Conservation (phyloP, 2,113 vertebrate species). For the Numida meleagris region DNA sequence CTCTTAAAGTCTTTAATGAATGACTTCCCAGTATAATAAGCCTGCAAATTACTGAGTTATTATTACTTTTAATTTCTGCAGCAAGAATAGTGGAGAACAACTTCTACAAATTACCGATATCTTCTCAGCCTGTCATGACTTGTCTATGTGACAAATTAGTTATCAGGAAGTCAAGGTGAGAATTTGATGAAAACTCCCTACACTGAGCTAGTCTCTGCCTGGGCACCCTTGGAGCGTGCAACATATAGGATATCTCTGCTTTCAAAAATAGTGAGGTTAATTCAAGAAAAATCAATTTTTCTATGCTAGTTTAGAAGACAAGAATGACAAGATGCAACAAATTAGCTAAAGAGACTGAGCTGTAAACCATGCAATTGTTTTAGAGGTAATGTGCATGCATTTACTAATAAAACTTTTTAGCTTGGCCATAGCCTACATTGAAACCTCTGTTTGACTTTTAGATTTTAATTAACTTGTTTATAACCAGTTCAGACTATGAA, state of each 20-base stretch:
- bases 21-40: background rate
- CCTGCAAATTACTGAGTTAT: background rate
- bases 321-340: background rate
- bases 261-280: background rate
- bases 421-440: background rate
- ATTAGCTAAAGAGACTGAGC: background rate
- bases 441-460: background rate
- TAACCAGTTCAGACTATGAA: background rate
- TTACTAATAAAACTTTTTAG: background rate
- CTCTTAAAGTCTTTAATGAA: background rate
- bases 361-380: background rate
- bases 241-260: background rate
- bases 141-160: background rate
- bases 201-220: background rate
- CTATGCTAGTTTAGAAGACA: background rate
- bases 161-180: background rate
- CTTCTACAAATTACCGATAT: background rate
- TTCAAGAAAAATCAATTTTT: background rate
- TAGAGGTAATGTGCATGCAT: background rate
- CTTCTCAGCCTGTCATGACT: background rate
- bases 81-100: background rate
- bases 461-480: background rate
- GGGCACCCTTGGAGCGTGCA: background rate
- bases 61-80: slow-evolving; percentile 10
- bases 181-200: background rate